These are phyloP conservation scores for Myiopsitta monachus DNA, from an alignment of 2,113 vertebrate species.

Conservation along the genomic window DNA sequence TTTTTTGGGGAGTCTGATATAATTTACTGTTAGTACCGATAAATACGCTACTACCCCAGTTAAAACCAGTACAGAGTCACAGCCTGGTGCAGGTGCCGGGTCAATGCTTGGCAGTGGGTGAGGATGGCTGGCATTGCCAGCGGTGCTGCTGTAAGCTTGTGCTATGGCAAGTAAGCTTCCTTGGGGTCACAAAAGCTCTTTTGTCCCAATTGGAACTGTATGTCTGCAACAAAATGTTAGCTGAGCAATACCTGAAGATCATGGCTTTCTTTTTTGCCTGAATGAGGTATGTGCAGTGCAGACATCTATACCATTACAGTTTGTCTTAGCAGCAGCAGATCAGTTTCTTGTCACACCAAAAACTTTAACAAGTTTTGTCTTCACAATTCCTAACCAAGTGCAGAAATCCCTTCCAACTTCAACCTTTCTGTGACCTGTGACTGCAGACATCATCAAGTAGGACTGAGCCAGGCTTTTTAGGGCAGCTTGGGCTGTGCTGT, in stretches of 20 bases:
- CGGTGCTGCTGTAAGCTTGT: fast-evolving
- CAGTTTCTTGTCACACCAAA: not conserved
- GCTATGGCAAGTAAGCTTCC: not conserved
- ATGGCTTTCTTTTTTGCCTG: not conserved
- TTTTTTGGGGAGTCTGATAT: not conserved
- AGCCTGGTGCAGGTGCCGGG: not conserved
- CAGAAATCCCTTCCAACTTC: not conserved
- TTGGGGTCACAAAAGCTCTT: not conserved
- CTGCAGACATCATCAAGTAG: not conserved
- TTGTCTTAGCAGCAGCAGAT: not conserved
- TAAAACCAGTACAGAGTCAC: not conserved
- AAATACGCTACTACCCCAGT: not conserved
- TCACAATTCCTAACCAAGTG: not conserved
- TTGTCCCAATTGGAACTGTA: not conserved
- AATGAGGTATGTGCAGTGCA: not conserved
- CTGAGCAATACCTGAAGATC: not conserved
- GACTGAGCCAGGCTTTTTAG: not conserved
- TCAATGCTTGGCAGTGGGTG: not conserved
- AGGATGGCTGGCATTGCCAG: not conserved
- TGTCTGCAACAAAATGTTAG: not conserved
- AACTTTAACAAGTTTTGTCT: not conserved
- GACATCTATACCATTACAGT: not conserved
- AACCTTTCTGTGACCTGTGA: not conserved
- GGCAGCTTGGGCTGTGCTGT: not conserved
- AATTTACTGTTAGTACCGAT: not conserved